Conservation (phyloP, 2,888 invertebrate genomes). For the Stomorhina lunata region DNA sequence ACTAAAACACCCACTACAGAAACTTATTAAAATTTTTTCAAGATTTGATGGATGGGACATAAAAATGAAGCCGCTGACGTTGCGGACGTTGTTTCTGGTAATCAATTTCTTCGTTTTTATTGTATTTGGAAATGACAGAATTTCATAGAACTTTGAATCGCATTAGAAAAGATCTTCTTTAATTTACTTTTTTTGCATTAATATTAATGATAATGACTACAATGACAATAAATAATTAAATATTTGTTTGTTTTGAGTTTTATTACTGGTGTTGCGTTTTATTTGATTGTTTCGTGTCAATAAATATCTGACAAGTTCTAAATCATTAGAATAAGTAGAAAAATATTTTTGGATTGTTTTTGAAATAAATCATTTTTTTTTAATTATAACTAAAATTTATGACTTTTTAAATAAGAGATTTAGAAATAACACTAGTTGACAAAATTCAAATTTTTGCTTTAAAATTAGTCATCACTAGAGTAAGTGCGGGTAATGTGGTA, state of each 20-base stretch:
- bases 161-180: conserved; percentile 29
- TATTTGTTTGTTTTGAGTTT: conserved; percentile 29
- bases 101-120: too few species aligned
- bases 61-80: too few species aligned
- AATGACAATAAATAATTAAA: conserved; percentile 42
- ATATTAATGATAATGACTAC: conserved; percentile 26
- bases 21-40: neutral
- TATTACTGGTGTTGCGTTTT: neutral
- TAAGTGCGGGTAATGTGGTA: too few species aligned
- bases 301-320: conserved; percentile 57
- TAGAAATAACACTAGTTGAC: too few species aligned
- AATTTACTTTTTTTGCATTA: conserved; percentile 40
- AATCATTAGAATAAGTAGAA: too few species aligned
- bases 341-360: too few species aligned
- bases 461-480: too few species aligned
- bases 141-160: neutral
- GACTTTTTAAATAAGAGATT: too few species aligned
- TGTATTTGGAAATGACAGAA: neutral
- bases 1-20: conserved; percentile 42
- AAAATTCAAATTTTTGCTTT: too few species aligned
- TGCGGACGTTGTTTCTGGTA: too few species aligned
- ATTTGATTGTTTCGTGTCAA: conserved; percentile 23
- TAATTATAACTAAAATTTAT: too few species aligned
- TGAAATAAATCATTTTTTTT: too few species aligned
- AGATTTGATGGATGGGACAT: neutral